phyloP scores from a whole-genome alignment of 2,797 vertebrate species.

The Sciurus carolinensis region DNA sequence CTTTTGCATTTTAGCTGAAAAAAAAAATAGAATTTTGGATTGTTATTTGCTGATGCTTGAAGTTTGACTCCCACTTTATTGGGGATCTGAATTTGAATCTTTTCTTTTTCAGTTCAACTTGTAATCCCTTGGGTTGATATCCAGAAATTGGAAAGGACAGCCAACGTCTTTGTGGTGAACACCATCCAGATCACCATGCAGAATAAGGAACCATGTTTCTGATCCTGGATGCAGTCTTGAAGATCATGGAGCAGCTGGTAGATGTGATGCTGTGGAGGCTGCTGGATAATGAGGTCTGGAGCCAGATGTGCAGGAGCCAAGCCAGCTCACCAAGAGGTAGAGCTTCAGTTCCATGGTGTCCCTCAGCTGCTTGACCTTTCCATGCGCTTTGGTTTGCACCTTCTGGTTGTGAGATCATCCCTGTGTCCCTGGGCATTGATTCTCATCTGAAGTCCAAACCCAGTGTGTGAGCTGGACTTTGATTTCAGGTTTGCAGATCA shows the following conservation, averaged over 20 bases:
- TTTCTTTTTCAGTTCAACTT: slow-evolving; percentile 93
- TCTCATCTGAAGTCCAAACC: background rate
- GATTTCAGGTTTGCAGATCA: background rate
- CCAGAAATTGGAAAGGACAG: slow-evolving; percentile 95
- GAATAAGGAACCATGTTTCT: slow-evolving; percentile 96
- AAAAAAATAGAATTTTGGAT: background rate
- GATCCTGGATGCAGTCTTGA: slow-evolving; percentile 93
- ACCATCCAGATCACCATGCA: slow-evolving; percentile 93
- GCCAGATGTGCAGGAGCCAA: slow-evolving; percentile 93
- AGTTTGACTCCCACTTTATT: background rate
- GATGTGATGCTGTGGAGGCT: slow-evolving; percentile 96
- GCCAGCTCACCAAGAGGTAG: slow-evolving; percentile 96
- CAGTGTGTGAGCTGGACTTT: background rate
- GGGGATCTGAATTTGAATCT: background rate
- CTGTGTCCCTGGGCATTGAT: background rate
- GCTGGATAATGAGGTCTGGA: slow-evolving; percentile 97
- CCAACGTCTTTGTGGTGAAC: slow-evolving; percentile 94
- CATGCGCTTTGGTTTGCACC: background rate
- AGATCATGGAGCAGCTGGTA: slow-evolving; percentile 95
- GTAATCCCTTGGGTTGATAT: slow-evolving; percentile 97
- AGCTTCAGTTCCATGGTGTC: background rate
- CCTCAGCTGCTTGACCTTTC: rapidly evolving
- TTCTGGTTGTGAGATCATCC: rapidly evolving
- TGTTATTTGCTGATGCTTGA: background rate
- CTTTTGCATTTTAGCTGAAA: background rate